phyloP scores from a whole-genome alignment of 2,113 vertebrate genomes.

The Cyprinus carpio region DNA sequence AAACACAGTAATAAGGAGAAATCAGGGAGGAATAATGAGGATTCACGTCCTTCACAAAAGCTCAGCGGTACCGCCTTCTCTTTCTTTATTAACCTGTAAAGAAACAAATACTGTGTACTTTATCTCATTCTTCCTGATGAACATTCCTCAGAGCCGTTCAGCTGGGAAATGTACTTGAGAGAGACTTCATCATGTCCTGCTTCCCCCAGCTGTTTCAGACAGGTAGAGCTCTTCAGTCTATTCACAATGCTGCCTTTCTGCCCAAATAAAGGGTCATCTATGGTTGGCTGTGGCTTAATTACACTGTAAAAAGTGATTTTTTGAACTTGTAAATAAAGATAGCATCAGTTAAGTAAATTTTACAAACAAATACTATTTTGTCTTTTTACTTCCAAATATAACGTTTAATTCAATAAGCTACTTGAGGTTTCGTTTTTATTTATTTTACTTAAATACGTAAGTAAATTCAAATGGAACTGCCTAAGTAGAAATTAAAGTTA shows the following conservation, averaged over 20 bases:
- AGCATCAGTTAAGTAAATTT: no score
- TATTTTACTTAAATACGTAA: no score
- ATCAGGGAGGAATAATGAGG: slow-evolving; percentile 68
- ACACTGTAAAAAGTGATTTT: no score
- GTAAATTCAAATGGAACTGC: no score
- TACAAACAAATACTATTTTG: no score
- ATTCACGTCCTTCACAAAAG: slow-evolving; percentile 69
- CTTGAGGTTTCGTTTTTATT: no score
- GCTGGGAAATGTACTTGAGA: slow-evolving; percentile 91
- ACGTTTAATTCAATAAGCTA: no score
- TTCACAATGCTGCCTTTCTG: background rate
- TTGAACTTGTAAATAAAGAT: no score
- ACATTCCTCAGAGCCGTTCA: slow-evolving; percentile 81
- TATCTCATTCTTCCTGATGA: background rate
- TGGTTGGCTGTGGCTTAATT: background rate
- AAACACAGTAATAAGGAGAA: slow-evolving; percentile 84
- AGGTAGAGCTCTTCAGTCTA: slow-evolving; percentile 76
- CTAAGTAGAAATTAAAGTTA: no score
- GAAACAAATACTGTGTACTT: background rate
- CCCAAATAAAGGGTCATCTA: background rate
- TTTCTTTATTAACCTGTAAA: background rate
- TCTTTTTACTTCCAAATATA: no score
- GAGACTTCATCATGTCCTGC: slow-evolving; percentile 85
- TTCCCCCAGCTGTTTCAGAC: slow-evolving; percentile 87
- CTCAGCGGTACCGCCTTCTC: slow-evolving; percentile 71